A percentile compares a stretch with the other conserved stretches of the same genome.
Evolutionary conservation across 1,140 invertebrate genomes (phyloP).

Genomic region (Drosophila arizonae): DNA sequence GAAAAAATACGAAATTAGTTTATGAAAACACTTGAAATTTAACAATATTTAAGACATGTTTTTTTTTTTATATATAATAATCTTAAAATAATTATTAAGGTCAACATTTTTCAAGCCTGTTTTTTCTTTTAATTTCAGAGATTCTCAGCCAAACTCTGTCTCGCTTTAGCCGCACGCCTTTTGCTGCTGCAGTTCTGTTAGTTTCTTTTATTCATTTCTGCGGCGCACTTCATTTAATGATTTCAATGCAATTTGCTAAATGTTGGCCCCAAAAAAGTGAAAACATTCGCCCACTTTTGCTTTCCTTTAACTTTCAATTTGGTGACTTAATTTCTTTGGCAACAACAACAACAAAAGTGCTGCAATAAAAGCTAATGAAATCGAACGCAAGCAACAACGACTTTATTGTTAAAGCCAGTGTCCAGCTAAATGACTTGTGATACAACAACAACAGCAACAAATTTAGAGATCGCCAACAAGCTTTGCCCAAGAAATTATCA

Average conservation of each 20-base stretch:
- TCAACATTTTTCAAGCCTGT: no score
- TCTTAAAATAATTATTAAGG: no score
- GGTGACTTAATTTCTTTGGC: slow-evolving; percentile 74
- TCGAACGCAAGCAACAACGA: slow-evolving; percentile 61
- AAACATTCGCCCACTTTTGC: slow-evolving; percentile 65
- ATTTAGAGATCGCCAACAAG: slow-evolving; percentile 26
- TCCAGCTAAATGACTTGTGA: slow-evolving; percentile 31
- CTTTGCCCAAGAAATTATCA: slow-evolving; percentile 76
- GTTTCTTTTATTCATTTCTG: not conserved
- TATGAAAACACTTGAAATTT: slow-evolving; percentile 61
- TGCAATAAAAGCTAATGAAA: slow-evolving; percentile 72
- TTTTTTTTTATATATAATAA: no score
- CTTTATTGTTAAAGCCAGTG: slow-evolving; percentile 44
- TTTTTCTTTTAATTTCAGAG: no score
- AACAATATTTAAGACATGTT: no score
- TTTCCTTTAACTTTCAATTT: slow-evolving; percentile 71
- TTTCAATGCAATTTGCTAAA: slow-evolving; percentile 62
- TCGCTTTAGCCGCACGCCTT: not conserved
- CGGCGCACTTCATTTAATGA: slow-evolving; percentile 27
- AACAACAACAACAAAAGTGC: slow-evolving; percentile 43
- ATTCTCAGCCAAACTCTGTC: no score
- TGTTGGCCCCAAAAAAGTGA: slow-evolving; percentile 55
- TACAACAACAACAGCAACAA: slow-evolving; percentile 23
- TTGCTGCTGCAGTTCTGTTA: slow-evolving; percentile 9
- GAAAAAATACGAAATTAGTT: slow-evolving; percentile 58